Evolutionary conservation across 2,797 vertebrate species (phyloP).

Genomic region (Epinephelus coioides): DNA sequence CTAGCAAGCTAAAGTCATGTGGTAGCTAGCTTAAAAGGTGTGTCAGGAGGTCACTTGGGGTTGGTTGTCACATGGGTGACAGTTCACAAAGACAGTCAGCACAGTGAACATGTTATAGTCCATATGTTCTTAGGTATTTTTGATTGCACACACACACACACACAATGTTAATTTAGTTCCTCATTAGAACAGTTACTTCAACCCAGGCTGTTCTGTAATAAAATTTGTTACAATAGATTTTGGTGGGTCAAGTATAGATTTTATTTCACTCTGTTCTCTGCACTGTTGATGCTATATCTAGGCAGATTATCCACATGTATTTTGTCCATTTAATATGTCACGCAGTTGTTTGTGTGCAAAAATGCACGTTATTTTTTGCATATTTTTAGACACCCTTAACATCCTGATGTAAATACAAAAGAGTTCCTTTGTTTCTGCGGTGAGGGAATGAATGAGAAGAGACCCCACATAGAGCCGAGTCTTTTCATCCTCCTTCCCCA

Average conservation of each 20-base stretch:
- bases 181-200: too few relatives aligned
- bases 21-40: too few relatives aligned
- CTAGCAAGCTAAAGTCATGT: too few relatives aligned
- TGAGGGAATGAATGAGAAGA: conserved; percentile 38
- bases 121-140: too few relatives aligned
- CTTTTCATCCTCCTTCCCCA: conserved; percentile 61
- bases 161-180: too few relatives aligned
- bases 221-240: not conserved
- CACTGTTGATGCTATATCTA: not conserved
- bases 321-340: not conserved
- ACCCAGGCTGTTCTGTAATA: too few relatives aligned
- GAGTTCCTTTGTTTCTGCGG: conserved; percentile 37
- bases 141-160: too few relatives aligned
- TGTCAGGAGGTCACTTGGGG: too few relatives aligned
- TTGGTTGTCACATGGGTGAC: too few relatives aligned
- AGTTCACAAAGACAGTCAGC: too few relatives aligned
- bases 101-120: too few relatives aligned
- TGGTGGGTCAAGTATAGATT: too few relatives aligned
- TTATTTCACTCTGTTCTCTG: not conserved
- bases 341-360: conserved; percentile 6
- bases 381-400: not conserved
- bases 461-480: conserved; percentile 55
- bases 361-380: conserved; percentile 9
- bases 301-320: not conserved
- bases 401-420: conserved; percentile 12